These are phyloP conservation scores for Dicrurus megarhynchus DNA, from an alignment of 2,113 vertebrate genomes.

Conservation along the genomic window DNA sequence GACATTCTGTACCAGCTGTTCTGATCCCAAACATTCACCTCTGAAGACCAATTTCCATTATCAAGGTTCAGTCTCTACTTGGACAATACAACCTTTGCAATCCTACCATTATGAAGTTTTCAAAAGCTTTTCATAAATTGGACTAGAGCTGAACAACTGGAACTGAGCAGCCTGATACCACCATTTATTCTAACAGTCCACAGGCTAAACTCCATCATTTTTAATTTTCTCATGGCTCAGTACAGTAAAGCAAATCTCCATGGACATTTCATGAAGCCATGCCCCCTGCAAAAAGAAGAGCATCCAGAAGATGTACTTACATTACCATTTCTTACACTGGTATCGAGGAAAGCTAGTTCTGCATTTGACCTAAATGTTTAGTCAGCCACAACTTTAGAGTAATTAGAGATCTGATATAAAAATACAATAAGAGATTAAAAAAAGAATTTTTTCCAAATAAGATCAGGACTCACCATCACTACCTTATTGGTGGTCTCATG, in stretches of 20 bases:
- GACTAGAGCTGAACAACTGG: background rate
- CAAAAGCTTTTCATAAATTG: background rate
- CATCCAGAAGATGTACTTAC: background rate
- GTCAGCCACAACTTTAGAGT: background rate
- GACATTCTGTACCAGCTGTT: constrained; percentile 2
- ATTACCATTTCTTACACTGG: background rate
- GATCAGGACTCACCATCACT: background rate
- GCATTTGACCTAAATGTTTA: background rate
- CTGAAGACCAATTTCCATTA: constrained; percentile 9
- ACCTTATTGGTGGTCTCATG: background rate
- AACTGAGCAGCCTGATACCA: background rate
- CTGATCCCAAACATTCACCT: constrained; percentile 11
- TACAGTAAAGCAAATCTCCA: background rate
- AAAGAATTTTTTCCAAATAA: background rate
- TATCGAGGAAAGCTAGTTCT: background rate
- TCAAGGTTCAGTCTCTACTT: background rate
- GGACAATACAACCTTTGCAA: background rate
- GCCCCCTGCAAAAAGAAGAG: background rate
- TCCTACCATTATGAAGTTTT: background rate
- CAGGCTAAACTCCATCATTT: background rate
- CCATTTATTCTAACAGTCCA: background rate
- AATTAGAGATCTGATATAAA: background rate
- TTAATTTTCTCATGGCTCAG: background rate
- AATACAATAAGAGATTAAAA: background rate
- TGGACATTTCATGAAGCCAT: background rate